Evolutionary conservation across 35 echinoderm and acorn worm genomes (phyloP).

Genomic region (Hemicentrotus pulcherrimus): DNA sequence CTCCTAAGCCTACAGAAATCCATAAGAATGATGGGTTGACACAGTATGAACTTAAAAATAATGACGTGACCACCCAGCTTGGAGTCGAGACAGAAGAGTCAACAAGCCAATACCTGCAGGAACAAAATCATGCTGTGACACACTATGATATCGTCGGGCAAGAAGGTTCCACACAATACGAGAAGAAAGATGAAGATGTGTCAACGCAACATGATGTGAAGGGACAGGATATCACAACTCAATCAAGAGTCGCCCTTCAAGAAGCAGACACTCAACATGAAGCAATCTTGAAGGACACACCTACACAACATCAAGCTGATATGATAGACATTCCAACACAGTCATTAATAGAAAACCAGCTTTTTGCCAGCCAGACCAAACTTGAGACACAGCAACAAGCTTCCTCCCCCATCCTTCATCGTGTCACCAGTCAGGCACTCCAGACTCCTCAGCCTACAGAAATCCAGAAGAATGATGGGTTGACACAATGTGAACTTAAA

Average conservation of each 20-base stretch:
- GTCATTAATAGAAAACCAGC: no score
- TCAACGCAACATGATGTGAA: background rate
- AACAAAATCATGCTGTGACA: background rate
- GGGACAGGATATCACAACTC: slow-evolving; percentile 1
- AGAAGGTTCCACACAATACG: no score
- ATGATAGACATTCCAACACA: no score
- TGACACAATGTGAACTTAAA: no score
- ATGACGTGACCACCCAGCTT: background rate
- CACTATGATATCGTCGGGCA: background rate
- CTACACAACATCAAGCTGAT: no score
- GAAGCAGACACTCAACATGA: background rate
- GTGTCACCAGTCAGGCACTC: no score
- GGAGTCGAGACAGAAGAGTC: background rate
- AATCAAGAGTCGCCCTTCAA: background rate
- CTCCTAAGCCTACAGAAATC: background rate
- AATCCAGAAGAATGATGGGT: no score
- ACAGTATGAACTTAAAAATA: background rate
- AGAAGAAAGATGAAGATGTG: background rate
- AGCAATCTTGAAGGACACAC: background rate
- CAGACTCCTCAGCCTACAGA: no score
- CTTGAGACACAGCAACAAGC: no score
- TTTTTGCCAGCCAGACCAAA: no score
- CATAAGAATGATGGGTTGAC: background rate
- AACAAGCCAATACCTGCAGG: background rate
- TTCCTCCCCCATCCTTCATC: no score